Base-by-base conservation (phyloP, 2,888 invertebrate genomes). In the Tetanocera ferruginea region DNA sequence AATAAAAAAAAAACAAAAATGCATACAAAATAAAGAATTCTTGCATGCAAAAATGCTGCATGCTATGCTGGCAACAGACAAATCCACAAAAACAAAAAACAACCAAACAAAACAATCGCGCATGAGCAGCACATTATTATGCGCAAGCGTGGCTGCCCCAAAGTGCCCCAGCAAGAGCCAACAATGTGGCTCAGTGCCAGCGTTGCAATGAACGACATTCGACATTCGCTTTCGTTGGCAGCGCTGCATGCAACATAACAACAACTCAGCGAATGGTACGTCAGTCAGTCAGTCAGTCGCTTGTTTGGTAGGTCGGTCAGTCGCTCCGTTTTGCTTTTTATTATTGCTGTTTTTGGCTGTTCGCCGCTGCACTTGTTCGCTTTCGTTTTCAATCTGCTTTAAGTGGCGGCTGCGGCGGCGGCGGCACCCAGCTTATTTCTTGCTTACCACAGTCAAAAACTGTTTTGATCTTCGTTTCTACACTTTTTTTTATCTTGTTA, bases 341-440 rank as follows among this genome's bases (percentile, higher is more conserved):
- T 43, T 51, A 23, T 49, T 25, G 25, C 25, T 19, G 25, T n/a
- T 23, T 23, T 66, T 17, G 37, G 19, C 11, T 14, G 64, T 76
- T 75, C 34, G 76, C 78, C 55, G 69, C 34, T 77, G 11, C 28
- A 23, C 28, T 60, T 23, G 57, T 79, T 79, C 80, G 79, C 81
- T 81, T 81, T 81, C 81, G 75, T 79, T 81, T 81, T 80, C 81
- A 81, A 78, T 78, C 11, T 11, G 1, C 77, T 77, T 74, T 74
- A 72, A 72, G 37, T 37, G 31, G 23, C 34, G n/a, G n/a, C n/a
- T n/a, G n/a, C n/a, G n/a, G n/a, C n/a, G n/a, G 37, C 28, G 31
- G 23, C 34, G 69, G 49, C 69, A 69, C 49, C 69, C 69, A 1
- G 49, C 28, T 37, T 69, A n/a, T 23, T 62, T 67, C 51, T 23